Evolutionary conservation across 2,113 vertebrate genomes (phyloP).

Genomic region (Etheostoma cragini): DNA sequence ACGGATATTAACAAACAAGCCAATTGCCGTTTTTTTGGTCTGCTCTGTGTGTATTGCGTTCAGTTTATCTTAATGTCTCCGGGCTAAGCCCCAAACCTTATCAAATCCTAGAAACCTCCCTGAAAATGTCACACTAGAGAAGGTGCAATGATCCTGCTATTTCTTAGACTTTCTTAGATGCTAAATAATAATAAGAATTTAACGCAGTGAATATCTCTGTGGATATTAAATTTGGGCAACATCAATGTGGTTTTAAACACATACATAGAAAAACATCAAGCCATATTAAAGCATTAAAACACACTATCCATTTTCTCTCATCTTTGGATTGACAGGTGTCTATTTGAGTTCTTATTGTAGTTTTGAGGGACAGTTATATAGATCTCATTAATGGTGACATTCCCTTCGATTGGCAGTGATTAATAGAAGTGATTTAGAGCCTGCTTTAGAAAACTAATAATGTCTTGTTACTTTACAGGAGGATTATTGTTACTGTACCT

Average conservation of each 20-base stretch:
- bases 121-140: constrained; percentile 12
- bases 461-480: constrained; percentile 35
- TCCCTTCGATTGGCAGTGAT: constrained; percentile 56
- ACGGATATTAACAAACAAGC: too few relatives aligned
- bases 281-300: neutral
- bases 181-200: neutral
- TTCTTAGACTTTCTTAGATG: neutral
- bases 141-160: constrained; percentile 11
- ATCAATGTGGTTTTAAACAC: neutral
- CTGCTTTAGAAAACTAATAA: constrained; percentile 66
- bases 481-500: constrained; percentile 21
- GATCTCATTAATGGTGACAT: constrained; percentile 36
- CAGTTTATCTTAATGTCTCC: too few relatives aligned
- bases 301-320: neutral
- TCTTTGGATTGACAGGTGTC: constrained; percentile 12
- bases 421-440: constrained; percentile 44
- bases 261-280: neutral
- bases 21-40: too few relatives aligned
- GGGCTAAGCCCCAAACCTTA: too few relatives aligned
- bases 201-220: neutral
- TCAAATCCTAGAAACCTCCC: too few relatives aligned
- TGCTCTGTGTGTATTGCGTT: too few relatives aligned
- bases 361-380: constrained; percentile 9
- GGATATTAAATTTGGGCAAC: neutral
- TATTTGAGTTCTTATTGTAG: neutral